Conservation (phyloP, 2,113 vertebrate genomes). For the Eclectus roratus region DNA sequence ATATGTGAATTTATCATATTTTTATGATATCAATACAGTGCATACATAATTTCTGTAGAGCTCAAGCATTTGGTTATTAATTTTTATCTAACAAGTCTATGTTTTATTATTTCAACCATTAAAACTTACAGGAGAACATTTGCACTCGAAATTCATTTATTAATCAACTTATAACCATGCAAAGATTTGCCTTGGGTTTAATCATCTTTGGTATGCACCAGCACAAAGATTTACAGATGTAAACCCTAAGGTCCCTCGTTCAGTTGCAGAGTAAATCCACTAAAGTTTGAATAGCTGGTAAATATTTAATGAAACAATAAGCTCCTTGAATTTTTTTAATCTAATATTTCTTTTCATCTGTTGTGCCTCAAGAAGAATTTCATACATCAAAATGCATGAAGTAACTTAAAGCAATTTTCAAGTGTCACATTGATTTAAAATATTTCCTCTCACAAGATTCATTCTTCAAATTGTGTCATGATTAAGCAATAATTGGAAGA, state of each 20-base stretch:
- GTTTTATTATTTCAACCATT: slow-evolving; percentile 27
- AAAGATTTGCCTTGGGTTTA: slow-evolving; percentile 9
- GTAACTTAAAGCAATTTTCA: slow-evolving; percentile 50
- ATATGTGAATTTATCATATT: neutral
- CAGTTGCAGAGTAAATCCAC: slow-evolving; percentile 15
- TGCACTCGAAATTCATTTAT: neutral
- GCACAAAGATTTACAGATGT: slow-evolving; percentile 7
- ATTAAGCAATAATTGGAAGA: slow-evolving; percentile 37
- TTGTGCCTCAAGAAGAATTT: slow-evolving; percentile 42
- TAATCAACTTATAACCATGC: neutral
- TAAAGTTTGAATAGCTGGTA: slow-evolving; percentile 41
- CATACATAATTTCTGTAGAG: neutral
- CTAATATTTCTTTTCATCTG: slow-evolving; percentile 37
- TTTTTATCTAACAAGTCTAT: neutral
- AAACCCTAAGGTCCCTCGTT: slow-evolving; percentile 5
- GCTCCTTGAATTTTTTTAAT: neutral
- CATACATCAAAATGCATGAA: slow-evolving; percentile 36
- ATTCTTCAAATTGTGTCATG: slow-evolving; percentile 5
- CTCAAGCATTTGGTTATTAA: neutral
- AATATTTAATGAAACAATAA: slow-evolving; percentile 64
- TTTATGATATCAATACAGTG: neutral
- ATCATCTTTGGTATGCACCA: neutral
- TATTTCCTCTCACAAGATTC: slow-evolving; percentile 18
- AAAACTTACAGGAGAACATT: neutral
- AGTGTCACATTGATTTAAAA: slow-evolving; percentile 31